Base-by-base conservation (phyloP, 2,797 vertebrate genomes). In the Todus mexicanus region DNA sequence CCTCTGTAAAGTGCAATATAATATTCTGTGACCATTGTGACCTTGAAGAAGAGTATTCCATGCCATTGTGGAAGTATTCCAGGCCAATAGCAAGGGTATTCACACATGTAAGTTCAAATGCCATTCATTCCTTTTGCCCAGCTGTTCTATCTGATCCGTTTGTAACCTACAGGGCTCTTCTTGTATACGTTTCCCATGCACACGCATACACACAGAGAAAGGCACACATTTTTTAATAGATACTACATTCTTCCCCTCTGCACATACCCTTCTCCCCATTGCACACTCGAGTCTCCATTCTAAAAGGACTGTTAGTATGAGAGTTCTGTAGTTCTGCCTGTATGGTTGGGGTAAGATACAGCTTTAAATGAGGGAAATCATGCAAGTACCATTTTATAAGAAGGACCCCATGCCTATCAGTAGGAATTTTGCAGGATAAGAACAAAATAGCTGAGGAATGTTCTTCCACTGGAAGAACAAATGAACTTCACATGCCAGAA, bases 111-210 rank as follows among this genome's bases (percentile, higher is more conserved):
- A 31, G 10, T 61, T 59, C 56, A 78, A 60, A 59, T 73, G 26
- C 23, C 3, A 7, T 91, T 84, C 2, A 7, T 66, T 88, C 4
- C 4, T 78, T 69, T 45, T 79, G 25, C 56, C 48, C 9, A 59
- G 11, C 77, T 78, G 43, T 47, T 72, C 84, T 65, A 16, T 61
- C 18, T 71, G 57, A 10, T 19, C 85, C 10, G 77, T 87, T 31
- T 54, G 21, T 65, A 53, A 47, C 31, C 26, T 54, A 6, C 38
- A 64, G 45, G 11, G 48, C 70, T 89, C n/a, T 13, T 51, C 8
- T 7, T 2, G 0, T 31, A 4, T 47, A 7, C 5, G 0, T 51
- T 72, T 12, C 33, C 66, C 14, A 5, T 27, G 14, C 1, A 0
- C 31, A 33, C 1, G 4, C 45, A 19, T 18, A 40, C 50, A 13